Evolutionary conservation across 2,113 vertebrate genomes (phyloP), one percentile per base, ranked within the genome.

Genomic region (Romanogobio albipinnatus): DNA sequence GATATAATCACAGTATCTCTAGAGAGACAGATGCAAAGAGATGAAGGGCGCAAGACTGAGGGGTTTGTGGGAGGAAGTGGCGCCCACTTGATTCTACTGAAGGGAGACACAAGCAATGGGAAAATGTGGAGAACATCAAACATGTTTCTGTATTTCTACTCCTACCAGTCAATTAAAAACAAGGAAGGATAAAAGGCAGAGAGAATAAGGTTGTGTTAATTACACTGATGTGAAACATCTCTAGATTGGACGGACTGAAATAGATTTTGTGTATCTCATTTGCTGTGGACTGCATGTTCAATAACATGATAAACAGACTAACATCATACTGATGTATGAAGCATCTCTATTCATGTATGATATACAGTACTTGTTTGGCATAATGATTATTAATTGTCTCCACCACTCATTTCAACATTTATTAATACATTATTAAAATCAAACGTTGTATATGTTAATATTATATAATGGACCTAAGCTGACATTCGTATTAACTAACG

Each of bases 121-220:
- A 39, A 59, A 53, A 77, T 77, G 11, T 43, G 53, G 19, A 59
- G 76, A 78, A 78, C 76, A 78, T 78, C 76, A 78, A 78, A 59
- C 53, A 59, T 6, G 9, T n/a, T 59, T 59, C 5, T 39, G 3
- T 36, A 59, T 59, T 78, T 43, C 11, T 7, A 59, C 76, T 78
- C 76, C 76, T 33, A 59, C 33, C 74, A 56, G 74, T 22, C 49
- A 58, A 59, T 78, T 78, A 78, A 58, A 26, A 26, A 49, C 8
- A 45, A 5, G 10, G 66, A 86, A 85, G 79, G 71, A 78, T 75
- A 59, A 76, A 86, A 85, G 79, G 79, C 47, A 47, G 70, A 73
- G 14, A 75, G 58, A 56, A 75, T 85, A 84, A 78, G 77, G n/a
- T 47, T 73, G 43, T 5, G 39, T 47, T 47, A 47, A 33, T 70